Base-by-base conservation (phyloP, 37 sponge, comb jelly and placozoan genomes). In the Lycopodina hypogea region DNA sequence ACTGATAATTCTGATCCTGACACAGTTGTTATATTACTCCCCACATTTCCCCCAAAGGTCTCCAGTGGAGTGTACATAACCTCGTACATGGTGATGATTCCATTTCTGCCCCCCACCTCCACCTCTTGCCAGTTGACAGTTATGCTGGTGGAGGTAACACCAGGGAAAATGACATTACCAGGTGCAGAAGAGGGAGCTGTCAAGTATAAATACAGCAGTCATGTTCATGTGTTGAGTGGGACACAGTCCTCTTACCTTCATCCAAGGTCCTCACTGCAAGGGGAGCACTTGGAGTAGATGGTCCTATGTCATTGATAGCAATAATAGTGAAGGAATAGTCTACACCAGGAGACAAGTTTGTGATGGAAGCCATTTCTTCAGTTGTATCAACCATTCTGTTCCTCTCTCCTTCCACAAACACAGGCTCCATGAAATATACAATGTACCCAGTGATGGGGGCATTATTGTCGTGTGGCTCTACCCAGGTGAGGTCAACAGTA, bases 381-480 rank as follows among this genome's bases (percentile, higher is more conserved):
- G 60, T 36, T 0, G 42, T 56, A 45, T 70, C 69, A 14, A 70
- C 70, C 42, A 24, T 24, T 70, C 45, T 42, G 50, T 56, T 38
- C 35, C 33, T 8, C 11, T 35, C 53, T 1, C 78, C 78, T 21
- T 71, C 72, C 26, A 62, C 36, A 72, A 84, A 84, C 21, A 21
- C 51, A 57, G 85, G 85, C 26, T 70, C 24, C 19, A 6, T 56
- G 72, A 77, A 84, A n/a, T 21, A 19, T 14, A 84, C 73, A 26
- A 23, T 19, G 75, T 86, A 86, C 1, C 79, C 81, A 1, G 9
- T 33, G 64, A 90, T 83, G 37, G 81, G 83, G 51, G 83, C 83
- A 74, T 86, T 83, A 71, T 78, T 83, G 56, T 75, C 65, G 58
- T 90, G 75, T 72, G 86, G 83, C 71, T 82, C 87, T 66, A 72